Conservation (phyloP, 2,888 invertebrate genomes). For the Deilephila elpenor region DNA sequence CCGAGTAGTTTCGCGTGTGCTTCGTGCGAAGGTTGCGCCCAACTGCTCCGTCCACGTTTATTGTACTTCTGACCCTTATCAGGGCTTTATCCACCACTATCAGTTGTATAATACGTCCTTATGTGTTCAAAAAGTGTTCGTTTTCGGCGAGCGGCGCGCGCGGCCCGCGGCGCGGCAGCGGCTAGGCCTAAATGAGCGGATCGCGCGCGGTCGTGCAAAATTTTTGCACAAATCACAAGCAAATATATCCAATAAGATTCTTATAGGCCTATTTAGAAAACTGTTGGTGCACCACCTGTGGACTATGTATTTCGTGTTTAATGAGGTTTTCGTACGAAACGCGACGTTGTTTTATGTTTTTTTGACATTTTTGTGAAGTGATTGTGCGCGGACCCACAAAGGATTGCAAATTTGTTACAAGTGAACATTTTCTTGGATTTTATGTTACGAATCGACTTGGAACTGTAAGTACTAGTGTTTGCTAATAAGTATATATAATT, state of each 20-base stretch:
- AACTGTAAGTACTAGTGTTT: slow-evolving; percentile 61
- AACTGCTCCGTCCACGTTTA: slow-evolving; percentile 22
- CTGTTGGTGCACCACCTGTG: slow-evolving; percentile 45
- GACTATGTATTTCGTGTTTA: slow-evolving; percentile 55
- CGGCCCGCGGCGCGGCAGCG: slow-evolving; percentile 38
- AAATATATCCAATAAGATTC: slow-evolving; percentile 76
- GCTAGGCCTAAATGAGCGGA: slow-evolving; percentile 75
- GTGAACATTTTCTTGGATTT: slow-evolving; percentile 52
- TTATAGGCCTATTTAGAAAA: slow-evolving; percentile 79
- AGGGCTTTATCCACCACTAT: slow-evolving; percentile 48
- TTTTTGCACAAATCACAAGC: slow-evolving; percentile 66
- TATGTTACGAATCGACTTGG: slow-evolving; percentile 37
- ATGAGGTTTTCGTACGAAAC: slow-evolving; percentile 53
- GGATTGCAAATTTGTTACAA: slow-evolving; percentile 44
- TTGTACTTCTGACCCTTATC: slow-evolving; percentile 55
- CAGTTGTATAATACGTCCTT: slow-evolving; percentile 49
- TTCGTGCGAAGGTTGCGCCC: slow-evolving; percentile 27
- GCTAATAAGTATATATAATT: slow-evolving; percentile 38
- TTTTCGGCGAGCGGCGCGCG: slow-evolving; percentile 48
- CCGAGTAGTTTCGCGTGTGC: slow-evolving; percentile 26
- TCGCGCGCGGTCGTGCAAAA: slow-evolving; percentile 62
- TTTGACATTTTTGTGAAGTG: slow-evolving; percentile 62
- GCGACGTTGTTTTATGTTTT: slow-evolving; percentile 48
- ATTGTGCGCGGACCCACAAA: slow-evolving; percentile 47
- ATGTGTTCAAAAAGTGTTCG: slow-evolving; percentile 47